Evolutionary conservation across 2,113 vertebrate species (phyloP).

Genomic region (Bujurquina vittata): DNA sequence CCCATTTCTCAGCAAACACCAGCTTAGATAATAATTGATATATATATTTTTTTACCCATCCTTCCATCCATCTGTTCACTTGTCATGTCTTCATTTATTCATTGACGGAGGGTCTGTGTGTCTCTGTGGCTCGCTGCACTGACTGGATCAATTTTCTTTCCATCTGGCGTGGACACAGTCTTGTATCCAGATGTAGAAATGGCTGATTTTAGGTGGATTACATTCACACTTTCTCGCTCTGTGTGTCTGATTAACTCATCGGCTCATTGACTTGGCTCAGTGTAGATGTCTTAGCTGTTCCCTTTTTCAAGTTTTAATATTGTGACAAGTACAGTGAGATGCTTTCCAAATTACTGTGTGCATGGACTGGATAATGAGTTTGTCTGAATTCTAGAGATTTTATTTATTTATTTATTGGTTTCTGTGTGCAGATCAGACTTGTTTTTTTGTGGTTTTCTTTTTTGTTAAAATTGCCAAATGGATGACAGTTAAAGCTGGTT

Average conservation of each 20-base stretch:
- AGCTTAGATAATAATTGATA: constrained; percentile 7
- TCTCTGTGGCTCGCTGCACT: background rate
- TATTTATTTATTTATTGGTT: background rate
- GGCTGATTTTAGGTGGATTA: constrained; percentile 47
- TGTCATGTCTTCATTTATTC: constrained; percentile 20
- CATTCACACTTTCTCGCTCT: constrained; percentile 33
- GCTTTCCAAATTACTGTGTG: background rate
- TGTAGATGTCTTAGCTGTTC: background rate
- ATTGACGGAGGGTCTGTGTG: background rate
- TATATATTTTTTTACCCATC: background rate
- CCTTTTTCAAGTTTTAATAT: background rate
- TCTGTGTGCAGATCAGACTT: background rate
- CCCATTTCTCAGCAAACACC: constrained; percentile 9
- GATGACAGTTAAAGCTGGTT: background rate
- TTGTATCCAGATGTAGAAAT: constrained; percentile 53
- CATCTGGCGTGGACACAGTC: constrained; percentile 29
- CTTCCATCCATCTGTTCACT: constrained; percentile 17
- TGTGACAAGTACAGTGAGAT: background rate
- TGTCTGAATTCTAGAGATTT: background rate
- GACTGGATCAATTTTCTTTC: constrained; percentile 37
- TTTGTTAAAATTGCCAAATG: background rate
- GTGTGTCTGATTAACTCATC: constrained; percentile 6
- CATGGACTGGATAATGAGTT: too few species aligned
- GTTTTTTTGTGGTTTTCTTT: background rate
- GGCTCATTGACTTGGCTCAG: constrained; percentile 9